Evolutionary conservation across 2,888 invertebrate genomes (phyloP).

Genomic region (Apamea anceps): DNA sequence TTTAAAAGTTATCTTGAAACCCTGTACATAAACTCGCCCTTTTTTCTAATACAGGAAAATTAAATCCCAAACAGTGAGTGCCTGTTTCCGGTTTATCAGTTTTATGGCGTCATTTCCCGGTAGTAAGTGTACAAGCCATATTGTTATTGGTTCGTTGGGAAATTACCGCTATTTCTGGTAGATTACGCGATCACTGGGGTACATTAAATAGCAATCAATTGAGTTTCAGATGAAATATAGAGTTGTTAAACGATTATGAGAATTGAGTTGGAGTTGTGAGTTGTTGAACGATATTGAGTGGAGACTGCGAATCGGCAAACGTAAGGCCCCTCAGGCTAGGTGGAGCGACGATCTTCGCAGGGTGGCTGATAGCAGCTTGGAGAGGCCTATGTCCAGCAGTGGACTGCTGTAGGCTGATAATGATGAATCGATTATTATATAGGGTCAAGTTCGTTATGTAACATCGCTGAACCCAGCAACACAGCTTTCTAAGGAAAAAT

Average conservation of each 20-base stretch:
- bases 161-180: slow-evolving; percentile 31
- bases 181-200: slow-evolving; percentile 18
- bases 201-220: slow-evolving; percentile 38
- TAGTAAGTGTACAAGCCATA: slow-evolving; percentile 43
- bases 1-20: background rate
- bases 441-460: too few species aligned
- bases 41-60: slow-evolving; percentile 55
- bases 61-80: slow-evolving; percentile 44
- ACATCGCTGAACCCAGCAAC: too few species aligned
- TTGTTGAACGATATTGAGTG: too few species aligned
- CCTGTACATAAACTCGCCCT: slow-evolving; percentile 30
- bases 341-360: too few species aligned
- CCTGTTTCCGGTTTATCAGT: slow-evolving; percentile 52
- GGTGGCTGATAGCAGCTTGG: too few species aligned
- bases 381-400: too few species aligned
- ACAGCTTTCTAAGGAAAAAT: background rate
- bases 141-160: slow-evolving; percentile 41
- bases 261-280: too few species aligned
- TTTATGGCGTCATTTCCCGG: slow-evolving; percentile 62
- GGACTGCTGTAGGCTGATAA: too few species aligned
- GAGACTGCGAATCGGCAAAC: too few species aligned
- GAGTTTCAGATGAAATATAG: slow-evolving; percentile 7
- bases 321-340: too few species aligned
- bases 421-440: too few species aligned
- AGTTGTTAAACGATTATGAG: background rate